Evolutionary conservation across 2,888 invertebrate genomes (phyloP).

Genomic region (Calliopum simillimum): DNA sequence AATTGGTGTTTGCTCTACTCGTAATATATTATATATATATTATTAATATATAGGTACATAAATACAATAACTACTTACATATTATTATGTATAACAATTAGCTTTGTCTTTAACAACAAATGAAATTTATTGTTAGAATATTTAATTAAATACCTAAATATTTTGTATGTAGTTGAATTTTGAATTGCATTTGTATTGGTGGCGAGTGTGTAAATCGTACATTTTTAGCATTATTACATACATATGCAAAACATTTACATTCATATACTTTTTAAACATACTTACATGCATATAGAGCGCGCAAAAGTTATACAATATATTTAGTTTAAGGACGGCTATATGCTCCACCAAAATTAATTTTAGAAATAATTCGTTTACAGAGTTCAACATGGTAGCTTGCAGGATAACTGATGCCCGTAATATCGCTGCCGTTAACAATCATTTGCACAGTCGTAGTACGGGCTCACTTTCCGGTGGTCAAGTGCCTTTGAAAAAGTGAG

Average conservation of each 20-base stretch:
- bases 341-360: conserved; percentile 69
- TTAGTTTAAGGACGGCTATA: conserved; percentile 66
- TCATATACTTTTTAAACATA: conserved; percentile 6
- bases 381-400: conserved; percentile 98
- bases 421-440: conserved; percentile 72
- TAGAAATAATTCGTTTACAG: conserved; percentile 85
- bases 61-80: too few relatives aligned
- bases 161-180: background rate
- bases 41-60: too few relatives aligned
- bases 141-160: background rate
- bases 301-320: conserved; percentile 44
- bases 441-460: conserved; percentile 67
- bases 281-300: conserved; percentile 28
- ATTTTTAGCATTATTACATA: conserved; percentile 29
- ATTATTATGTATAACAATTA: too few relatives aligned
- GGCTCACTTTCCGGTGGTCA: conserved; percentile 88
- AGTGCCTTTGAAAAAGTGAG: conserved; percentile 99
- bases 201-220: conserved; percentile 35
- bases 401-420: conserved; percentile 94
- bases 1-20: conserved; percentile 17
- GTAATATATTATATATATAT: too few relatives aligned
- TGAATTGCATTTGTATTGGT: conserved; percentile 20
- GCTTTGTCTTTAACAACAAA: too few relatives aligned
- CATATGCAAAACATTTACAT: background rate
- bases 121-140: too few relatives aligned